Evolutionary conservation across 2,888 invertebrate genomes (phyloP), one percentile per base, ranked within the genome.

Genomic region (Dyspetes luteomarginatus): DNA sequence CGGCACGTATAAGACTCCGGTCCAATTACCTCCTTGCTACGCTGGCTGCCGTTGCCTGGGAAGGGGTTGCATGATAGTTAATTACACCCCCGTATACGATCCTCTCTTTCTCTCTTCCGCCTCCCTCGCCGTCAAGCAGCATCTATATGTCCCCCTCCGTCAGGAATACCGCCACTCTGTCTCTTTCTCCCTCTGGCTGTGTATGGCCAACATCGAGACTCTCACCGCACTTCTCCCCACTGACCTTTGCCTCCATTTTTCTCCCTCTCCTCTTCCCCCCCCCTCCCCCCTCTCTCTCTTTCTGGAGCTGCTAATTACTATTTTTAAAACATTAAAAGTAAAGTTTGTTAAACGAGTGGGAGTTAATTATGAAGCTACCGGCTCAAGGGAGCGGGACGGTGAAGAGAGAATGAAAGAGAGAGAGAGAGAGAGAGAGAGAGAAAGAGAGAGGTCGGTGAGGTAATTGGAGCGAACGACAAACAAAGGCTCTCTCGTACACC

Each of bases 301-400:
- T 86, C 87, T 87, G 88, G 88, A 88, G 88, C 88, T 90, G 91
- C 91, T 91, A 91, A 91, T 91, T 91, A 91, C 91, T 91, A 91
- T 91, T 91, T 91, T 91, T 91, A 90, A 91, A 91, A 91, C 91
- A 91, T 91, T 91, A 91, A 91, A 91, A 91, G 90, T 91, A 91
- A 91, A 91, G 91, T 91, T 91, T 91, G 91, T 91, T 91, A 91
- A 91, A 91, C 90, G 91, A 91, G 91, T 91, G 91, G 91, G 91
- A 91, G 91, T 91, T 91, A 91, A 91, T 91, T 91, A 91, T 91
- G 90, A 91, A 91, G 90, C 90, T 90, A 88, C 88, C 88, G 86
- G 86, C 85, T 85, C 22, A 85, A 85, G 86, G 88, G 87, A n/a
- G 87, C 82, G 77, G 17, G 55, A 71, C n/a, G 45, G 62, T 28